Evolutionary conservation across 1,140 invertebrate genomes (phyloP), one percentile per base, ranked within the genome.

Genomic region (Microplitis demolitor): DNA sequence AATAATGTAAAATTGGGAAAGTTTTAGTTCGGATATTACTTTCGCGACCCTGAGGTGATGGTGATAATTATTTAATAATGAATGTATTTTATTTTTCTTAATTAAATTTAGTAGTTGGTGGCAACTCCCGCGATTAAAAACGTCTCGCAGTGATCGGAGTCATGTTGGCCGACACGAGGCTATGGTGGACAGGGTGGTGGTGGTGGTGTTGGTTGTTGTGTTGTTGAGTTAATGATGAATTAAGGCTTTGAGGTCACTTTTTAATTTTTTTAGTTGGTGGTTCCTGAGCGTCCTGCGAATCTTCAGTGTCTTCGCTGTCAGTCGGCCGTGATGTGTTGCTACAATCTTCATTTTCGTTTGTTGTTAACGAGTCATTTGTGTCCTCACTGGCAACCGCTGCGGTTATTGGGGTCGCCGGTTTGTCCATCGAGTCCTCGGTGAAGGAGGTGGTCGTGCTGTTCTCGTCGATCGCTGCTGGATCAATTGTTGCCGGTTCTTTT

Each of bases 401-500:
- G 6, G 81, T 83, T 67, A 84, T 84, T 33, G 81, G 89, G 72
- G 84, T 89, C 76, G 85, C 80, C 3, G 88, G 86, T 74, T 88
- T 89, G 80, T 92, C 91, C 82, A 92, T 81, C 34, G 91, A 92
- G 80, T 93, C 92, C 81, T 93, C 92, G 60, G 91, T 92, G 84
- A 91, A 92, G 11, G 91, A 92, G 71, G 91, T 91, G 72, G 91
- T 91, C 34, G 91, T 92, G 72, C 84, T 87, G 74, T 87, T 88
- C 69, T 87, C 87, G 75, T 87, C 86, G 69, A 83, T 85, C 68
- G 84, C 85, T 51, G 81, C 86, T 50, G 84, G 83, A 75, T 83
- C 84, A 60, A 79, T 80, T 58, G 66, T 53, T 13, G 58, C 37
- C 62, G 75, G 77, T 66, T 84, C 82, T 69, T 85, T 83, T 14